These are phyloP conservation scores for Sigmodon hispidus DNA, from an alignment of 2,113 vertebrate genomes.

Conservation along the genomic window DNA sequence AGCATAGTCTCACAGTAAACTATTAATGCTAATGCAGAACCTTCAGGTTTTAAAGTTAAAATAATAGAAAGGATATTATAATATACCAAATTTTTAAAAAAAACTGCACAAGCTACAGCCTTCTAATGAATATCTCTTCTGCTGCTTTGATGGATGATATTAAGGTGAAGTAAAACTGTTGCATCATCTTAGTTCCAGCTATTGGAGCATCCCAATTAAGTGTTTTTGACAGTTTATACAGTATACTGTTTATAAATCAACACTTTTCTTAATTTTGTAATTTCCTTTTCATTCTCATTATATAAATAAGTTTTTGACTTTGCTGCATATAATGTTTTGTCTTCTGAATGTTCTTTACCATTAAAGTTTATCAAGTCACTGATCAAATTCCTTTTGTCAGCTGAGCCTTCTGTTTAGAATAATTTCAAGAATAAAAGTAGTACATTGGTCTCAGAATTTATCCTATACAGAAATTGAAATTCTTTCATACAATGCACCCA, in stretches of 20 bases:
- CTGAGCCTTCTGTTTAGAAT: conserved; percentile 68
- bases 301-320: conserved; percentile 61
- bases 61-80: neutral
- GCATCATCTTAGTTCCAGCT: conserved; percentile 24
- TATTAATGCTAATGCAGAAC: neutral
- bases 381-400: conserved; percentile 73
- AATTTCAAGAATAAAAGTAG: conserved; percentile 73
- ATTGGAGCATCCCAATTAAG: conserved; percentile 59
- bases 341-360: conserved; percentile 33
- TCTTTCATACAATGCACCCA: conserved; percentile 79
- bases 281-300: conserved; percentile 56
- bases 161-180: neutral
- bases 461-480: conserved; percentile 75
- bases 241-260: conserved; percentile 51
- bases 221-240: conserved; percentile 50
- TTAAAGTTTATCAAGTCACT: conserved; percentile 71
- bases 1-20: neutral
- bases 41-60: conserved; percentile 27
- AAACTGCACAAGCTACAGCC: neutral
- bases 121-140: conserved; percentile 21
- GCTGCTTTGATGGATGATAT: neutral
- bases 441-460: conserved; percentile 79
- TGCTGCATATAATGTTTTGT: conserved; percentile 57
- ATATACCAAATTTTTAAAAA: neutral
- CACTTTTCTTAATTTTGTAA: conserved; percentile 67